Base-by-base conservation (phyloP, 1,140 invertebrate genomes). In the Conus betulinus region DNA sequence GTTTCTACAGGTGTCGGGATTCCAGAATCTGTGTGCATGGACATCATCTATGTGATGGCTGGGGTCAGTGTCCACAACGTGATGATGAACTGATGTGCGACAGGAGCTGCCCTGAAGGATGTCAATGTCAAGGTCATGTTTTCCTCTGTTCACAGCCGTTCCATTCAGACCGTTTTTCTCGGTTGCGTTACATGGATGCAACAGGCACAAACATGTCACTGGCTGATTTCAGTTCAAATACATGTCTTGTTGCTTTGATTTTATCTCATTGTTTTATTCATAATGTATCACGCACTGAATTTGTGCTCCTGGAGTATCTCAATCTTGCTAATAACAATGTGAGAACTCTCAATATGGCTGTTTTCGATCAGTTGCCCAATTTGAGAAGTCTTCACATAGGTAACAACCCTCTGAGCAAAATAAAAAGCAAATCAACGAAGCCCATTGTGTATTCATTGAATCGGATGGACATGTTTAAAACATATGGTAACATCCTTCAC, bases 21-120 rank as follows among this genome's bases (percentile, higher is more conserved):
- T 39, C 39, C 39, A 39, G 39, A 39, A 39, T 39, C 39, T 39
- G 39, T 39, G 39, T 39, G 39, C 39, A 39, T 39, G 39, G 39
- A 39, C 3, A 39, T 39, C 39, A 39, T 39, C 39, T 39, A 0
- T 39, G 39, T 39, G 39, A 39, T 39, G 39, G 39, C 39, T 39
- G 39, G 39, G 39, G 39, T 39, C 39, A 39, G 39, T 39, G 39
- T 39, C 39, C 39, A 39, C 39, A 39, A 39, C 39, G 39, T 39
- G 39, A 39, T 39, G 39, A 39, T 39, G 39, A 39, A 39, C 39
- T 39, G 39, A 39, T 39, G 39, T 39, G 39, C 39, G 39, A 39
- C 39, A 39, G 39, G 39, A 39, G 25, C 67, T 86, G 84, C 25
- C 84, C 84, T 94, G 91, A 55, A 93, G 78, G 27, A 17, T 90